These are phyloP conservation scores for Hyles euphorbiae DNA, from an alignment of 1,140 invertebrate genomes.

Conservation along the genomic window DNA sequence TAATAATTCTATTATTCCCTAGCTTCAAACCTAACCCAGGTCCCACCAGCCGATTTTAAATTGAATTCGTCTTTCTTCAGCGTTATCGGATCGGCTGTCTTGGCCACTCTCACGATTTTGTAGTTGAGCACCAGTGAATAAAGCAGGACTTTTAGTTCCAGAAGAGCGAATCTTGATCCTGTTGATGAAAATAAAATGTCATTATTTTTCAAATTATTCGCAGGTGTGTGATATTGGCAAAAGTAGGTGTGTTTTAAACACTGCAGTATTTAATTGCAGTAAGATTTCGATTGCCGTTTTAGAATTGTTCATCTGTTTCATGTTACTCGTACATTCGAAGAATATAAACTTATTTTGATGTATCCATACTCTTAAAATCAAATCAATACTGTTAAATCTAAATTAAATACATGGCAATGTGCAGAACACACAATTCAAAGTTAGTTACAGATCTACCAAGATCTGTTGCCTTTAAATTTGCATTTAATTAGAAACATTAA, in stretches of 20 bases:
- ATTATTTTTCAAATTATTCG: background rate
- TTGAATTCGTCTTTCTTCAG: conserved; percentile 19
- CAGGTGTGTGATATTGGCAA: background rate
- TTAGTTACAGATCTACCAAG: background rate
- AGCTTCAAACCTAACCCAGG: conserved; percentile 20
- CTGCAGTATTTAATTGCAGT: too few relatives aligned
- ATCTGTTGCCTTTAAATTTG: too few relatives aligned
- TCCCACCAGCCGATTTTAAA: conserved; percentile 17
- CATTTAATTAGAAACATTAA: too few relatives aligned
- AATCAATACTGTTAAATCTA: too few relatives aligned
- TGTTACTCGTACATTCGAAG: too few relatives aligned
- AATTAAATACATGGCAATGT: too few relatives aligned
- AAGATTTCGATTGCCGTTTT: too few relatives aligned
- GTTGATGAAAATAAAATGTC: background rate
- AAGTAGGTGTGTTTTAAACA: too few relatives aligned
- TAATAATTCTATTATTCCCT: conserved; percentile 17
- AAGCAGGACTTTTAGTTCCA: conserved; percentile 26
- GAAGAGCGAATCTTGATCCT: conserved; percentile 23
- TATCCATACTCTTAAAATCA: too few relatives aligned
- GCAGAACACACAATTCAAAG: too few relatives aligned
- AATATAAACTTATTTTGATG: too few relatives aligned
- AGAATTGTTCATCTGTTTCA: too few relatives aligned
- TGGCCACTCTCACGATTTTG: conserved; percentile 22
- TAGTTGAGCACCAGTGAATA: conserved; percentile 24
- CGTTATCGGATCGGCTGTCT: conserved; percentile 24